phyloP scores from a whole-genome alignment of 2,797 vertebrate genomes.

The Sorex maritimensis region DNA sequence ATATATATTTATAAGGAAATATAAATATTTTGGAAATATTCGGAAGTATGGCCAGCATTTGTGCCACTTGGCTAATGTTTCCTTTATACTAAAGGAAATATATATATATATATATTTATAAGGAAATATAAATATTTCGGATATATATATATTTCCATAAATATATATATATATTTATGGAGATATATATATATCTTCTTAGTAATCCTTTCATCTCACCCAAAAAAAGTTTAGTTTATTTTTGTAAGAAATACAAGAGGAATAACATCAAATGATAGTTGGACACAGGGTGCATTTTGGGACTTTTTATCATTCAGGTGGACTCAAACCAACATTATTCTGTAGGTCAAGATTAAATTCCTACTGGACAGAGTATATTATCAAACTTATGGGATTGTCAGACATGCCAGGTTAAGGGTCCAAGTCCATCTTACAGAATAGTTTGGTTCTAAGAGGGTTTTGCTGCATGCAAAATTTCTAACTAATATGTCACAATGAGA shows the following conservation, averaged over 20 bases:
- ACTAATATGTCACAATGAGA: neutral
- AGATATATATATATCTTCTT: neutral
- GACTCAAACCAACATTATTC: neutral
- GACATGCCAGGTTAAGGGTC: neutral
- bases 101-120: too few species aligned
- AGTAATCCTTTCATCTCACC: neutral
- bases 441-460: neutral
- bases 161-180: too few species aligned
- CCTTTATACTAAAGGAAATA: too few species aligned
- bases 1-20: too few species aligned
- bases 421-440: neutral
- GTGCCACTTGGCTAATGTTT: too few species aligned
- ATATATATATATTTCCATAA: too few species aligned
- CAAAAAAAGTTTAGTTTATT: neutral
- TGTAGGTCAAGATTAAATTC: neutral
- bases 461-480: neutral
- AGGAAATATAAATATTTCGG: too few species aligned
- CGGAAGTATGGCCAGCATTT: too few species aligned
- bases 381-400: neutral
- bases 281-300: neutral
- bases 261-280: neutral
- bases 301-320: slow-evolving; percentile 17
- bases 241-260: slow-evolving; percentile 1
- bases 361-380: neutral
- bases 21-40: too few species aligned